These are phyloP conservation scores for Brienomyrus brachyistius DNA, from an alignment of 2,113 vertebrate genomes.

Conservation along the genomic window DNA sequence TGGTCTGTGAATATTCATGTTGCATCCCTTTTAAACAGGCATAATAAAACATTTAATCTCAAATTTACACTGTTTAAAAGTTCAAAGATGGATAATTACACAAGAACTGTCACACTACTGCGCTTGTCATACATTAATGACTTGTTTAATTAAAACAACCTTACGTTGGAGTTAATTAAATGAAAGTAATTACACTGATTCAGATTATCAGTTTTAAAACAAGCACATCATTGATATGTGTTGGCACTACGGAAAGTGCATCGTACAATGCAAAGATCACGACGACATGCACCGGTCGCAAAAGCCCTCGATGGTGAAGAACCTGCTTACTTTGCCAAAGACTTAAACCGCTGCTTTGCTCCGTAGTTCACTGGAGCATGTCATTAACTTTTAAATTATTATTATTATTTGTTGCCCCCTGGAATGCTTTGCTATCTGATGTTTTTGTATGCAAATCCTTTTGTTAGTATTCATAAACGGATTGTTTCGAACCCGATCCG, in stretches of 20 bases:
- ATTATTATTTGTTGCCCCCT: not conserved
- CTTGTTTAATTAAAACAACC: not conserved
- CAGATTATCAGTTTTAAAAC: constrained; percentile 11
- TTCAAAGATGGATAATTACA: not conserved
- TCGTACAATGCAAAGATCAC: not conserved
- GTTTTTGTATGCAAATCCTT: constrained; percentile 10
- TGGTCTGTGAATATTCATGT: not conserved
- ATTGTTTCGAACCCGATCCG: not conserved
- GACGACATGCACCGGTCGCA: not conserved
- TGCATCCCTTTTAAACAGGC: not conserved
- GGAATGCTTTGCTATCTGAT: constrained; percentile 7
- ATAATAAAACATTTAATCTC: not conserved
- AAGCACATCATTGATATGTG: not conserved
- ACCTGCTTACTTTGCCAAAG: not conserved
- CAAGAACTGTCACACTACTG: not conserved
- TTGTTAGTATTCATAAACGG: not conserved
- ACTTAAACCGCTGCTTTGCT: not conserved
- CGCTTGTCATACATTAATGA: not conserved
- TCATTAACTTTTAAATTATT: constrained; percentile 22
- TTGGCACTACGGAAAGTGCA: not conserved
- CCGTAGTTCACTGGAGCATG: constrained; percentile 1
- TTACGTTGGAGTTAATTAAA: constrained; percentile 12
- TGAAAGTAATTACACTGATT: not conserved
- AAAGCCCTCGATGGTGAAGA: not conserved
- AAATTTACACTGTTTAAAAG: not conserved